Percentiles rank a stretch among this genome's conserved stretches.
Conservation (phyloP, 2,797 vertebrate genomes). For the Babyrousa celebensis region DNA sequence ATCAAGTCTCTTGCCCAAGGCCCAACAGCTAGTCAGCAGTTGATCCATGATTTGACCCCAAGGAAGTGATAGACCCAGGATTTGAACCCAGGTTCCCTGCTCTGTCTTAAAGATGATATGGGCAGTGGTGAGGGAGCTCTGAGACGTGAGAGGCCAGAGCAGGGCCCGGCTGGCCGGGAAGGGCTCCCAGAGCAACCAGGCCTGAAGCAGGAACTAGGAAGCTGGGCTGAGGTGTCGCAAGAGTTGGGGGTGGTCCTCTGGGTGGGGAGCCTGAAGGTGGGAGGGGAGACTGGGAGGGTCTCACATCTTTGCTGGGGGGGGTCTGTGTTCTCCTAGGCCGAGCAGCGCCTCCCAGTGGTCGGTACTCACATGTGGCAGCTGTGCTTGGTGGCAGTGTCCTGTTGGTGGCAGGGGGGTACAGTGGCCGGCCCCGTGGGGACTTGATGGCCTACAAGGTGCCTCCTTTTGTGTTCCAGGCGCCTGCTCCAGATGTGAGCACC, state of each 20-base stretch:
- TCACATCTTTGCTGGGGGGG: neutral
- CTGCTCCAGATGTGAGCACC: slow-evolving; percentile 88
- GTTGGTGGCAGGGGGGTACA: slow-evolving; percentile 96
- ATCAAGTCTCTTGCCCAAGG: neutral
- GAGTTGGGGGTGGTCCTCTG: neutral
- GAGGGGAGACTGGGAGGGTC: rapidly evolving
- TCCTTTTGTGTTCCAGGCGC: slow-evolving; percentile 90
- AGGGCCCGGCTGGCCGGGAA: neutral
- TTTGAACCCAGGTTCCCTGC: neutral
- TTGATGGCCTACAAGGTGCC: slow-evolving; percentile 97
- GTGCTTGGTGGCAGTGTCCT: slow-evolving; percentile 96
- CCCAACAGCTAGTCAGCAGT: neutral
- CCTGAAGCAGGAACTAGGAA: neutral
- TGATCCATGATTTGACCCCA: slow-evolving; percentile 22
- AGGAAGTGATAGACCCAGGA: neutral
- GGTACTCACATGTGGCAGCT: slow-evolving; percentile 96
- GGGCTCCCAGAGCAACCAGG: neutral
- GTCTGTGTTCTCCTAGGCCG: slow-evolving; percentile 89
- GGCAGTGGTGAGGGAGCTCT: neutral
- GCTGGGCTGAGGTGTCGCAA: neutral
- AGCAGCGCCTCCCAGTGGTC: slow-evolving; percentile 92
- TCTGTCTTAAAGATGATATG: neutral
- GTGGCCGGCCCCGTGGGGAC: slow-evolving; percentile 95
- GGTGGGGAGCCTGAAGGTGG: neutral
- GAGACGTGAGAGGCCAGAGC: neutral